phyloP scores from a whole-genome alignment of 1,140 invertebrate genomes.

The Drusus annulatus region DNA sequence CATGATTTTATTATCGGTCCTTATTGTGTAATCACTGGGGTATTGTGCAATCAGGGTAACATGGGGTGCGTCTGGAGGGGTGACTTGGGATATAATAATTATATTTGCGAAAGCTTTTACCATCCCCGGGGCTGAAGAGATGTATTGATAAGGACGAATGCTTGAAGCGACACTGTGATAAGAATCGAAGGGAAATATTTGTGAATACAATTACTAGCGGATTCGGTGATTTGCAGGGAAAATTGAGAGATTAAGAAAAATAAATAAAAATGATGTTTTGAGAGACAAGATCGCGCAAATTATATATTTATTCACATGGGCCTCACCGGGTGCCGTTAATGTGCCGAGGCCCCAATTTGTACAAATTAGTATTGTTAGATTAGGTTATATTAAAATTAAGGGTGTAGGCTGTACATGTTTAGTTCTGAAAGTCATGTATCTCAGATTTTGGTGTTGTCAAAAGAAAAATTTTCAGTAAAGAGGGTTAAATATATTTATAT shows the following conservation, averaged over 20 bases:
- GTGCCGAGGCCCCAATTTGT: too few species aligned
- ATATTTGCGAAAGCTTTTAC: constrained; percentile 2
- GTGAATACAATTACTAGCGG: background rate
- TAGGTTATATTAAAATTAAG: too few species aligned
- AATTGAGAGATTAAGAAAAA: background rate
- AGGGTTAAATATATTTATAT: too few species aligned
- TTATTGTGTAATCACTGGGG: constrained; percentile 54
- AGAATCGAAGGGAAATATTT: constrained; percentile 2
- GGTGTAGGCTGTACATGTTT: too few species aligned
- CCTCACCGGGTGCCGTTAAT: too few species aligned
- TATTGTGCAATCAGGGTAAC: constrained; percentile 53
- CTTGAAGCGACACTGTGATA: background rate
- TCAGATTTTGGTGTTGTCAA: too few species aligned
- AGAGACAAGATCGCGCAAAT: too few species aligned
- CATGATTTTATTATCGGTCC: constrained; percentile 28
- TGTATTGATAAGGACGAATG: constrained; percentile 21
- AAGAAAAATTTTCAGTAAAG: too few species aligned
- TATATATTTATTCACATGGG: too few species aligned
- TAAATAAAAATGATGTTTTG: too few species aligned
- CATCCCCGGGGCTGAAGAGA: background rate
- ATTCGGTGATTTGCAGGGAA: background rate
- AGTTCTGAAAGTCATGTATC: too few species aligned
- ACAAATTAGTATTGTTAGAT: too few species aligned
- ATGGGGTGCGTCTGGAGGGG: constrained; percentile 22
- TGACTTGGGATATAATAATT: background rate